Evolutionary conservation across 2,888 invertebrate genomes (phyloP), one percentile per base, ranked within the genome.

Genomic region (Alcis repandata): DNA sequence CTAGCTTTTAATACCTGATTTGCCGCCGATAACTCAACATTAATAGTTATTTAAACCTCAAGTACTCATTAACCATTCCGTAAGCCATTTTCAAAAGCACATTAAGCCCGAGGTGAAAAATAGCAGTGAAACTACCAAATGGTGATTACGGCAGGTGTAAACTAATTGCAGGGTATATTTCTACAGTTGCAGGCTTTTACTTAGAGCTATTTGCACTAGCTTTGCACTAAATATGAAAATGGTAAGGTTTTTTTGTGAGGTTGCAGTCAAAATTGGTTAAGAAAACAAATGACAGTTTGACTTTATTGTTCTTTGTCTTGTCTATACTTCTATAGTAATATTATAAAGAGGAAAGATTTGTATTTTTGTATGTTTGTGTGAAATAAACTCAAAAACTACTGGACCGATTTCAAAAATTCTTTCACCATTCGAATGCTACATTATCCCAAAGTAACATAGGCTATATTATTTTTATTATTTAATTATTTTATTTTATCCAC

Each of bases 21-120:
- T 20, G 22, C 15, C 17, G 27, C 10, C 43, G 41, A 43, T 57
- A 45, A 63, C 51, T 51, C 19, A 51, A 43, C 9, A 43, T 63
- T 52, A 59, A 48, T 54, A 54, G 10, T 48, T 22, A 32, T 9
- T 41, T 32, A 41, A 49, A 58, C 48, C 51, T 53, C 40, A 53
- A 49, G 60, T 38, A 51, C 15, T 19, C 52, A 63, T 66, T 66
- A 61, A 27, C 27, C 52, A 41, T 56, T 62, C 41, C 19, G 36
- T 46, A 53, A 57, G 54, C 56, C 38, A 63, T 61, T 58, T 67
- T 65, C 59, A 61, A 66, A 66, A 53, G 51, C 41, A 32, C 58
- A 63, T 59, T 64, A 62, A 67, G 66, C 66, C 62, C 60, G 27
- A n/a, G 63, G 71, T 68, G 67, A 67, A 63, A 68, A 71, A 71